A percentile compares a stretch with the other conserved stretches of the same genome.
Conservation (phyloP, 1,140 invertebrate genomes). For the Monochamus saltuarius region DNA sequence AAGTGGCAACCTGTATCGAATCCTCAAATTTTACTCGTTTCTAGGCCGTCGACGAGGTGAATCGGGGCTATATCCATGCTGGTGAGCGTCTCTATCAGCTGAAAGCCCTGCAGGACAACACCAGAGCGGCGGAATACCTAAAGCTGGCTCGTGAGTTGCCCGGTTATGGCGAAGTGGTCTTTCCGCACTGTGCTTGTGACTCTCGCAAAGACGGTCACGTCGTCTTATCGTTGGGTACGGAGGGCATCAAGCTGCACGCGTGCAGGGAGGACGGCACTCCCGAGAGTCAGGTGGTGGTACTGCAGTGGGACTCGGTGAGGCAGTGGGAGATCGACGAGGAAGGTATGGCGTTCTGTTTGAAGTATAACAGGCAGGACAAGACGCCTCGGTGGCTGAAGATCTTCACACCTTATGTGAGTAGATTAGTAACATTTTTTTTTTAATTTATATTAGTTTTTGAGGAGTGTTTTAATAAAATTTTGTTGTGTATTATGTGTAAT, state of each 20-base stretch:
- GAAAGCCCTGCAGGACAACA: constrained; percentile 90
- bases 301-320: constrained; percentile 78
- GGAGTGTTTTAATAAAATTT: too few relatives aligned
- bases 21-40: too few relatives aligned
- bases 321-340: constrained; percentile 89
- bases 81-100: constrained; percentile 91
- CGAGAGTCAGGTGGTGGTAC: constrained; percentile 81
- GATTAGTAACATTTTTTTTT: neutral
- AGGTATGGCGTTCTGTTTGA: constrained; percentile 85
- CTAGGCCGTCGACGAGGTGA: constrained; percentile 94
- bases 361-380: constrained; percentile 81
- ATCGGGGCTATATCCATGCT: constrained; percentile 86
- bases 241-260: constrained; percentile 80
- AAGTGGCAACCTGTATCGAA: too few relatives aligned
- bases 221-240: constrained; percentile 71
- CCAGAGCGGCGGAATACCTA: constrained; percentile 86
- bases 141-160: constrained; percentile 80
- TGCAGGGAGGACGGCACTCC: constrained; percentile 83
- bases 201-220: constrained; percentile 91
- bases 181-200: constrained; percentile 95
- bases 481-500: neutral
- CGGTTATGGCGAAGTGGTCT: constrained; percentile 89
- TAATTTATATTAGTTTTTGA: too few relatives aligned
- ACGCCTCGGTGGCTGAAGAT: constrained; percentile 85
- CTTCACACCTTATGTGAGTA: constrained; percentile 88